phyloP scores from a whole-genome alignment of 1,140 invertebrate species.

The Oncopeltus fasciatus region DNA sequence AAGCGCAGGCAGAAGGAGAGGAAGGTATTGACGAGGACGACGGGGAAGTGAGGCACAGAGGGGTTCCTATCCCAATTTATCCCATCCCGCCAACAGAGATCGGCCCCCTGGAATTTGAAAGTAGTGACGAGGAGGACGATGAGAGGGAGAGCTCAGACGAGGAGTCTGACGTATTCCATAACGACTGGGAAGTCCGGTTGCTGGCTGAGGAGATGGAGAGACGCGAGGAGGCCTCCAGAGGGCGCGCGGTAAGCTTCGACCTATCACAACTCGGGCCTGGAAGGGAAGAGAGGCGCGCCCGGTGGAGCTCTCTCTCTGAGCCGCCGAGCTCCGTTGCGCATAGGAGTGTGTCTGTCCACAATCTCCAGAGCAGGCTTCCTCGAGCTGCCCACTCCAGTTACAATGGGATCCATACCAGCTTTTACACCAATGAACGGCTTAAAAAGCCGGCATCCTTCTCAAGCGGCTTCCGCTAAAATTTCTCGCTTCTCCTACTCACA shows the following conservation, averaged over 20 bases:
- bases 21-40: not conserved
- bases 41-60: not conserved
- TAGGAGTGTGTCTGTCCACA: not conserved
- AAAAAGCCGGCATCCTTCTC: not conserved
- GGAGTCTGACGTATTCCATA: not conserved
- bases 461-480: not conserved
- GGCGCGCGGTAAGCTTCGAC: conserved; percentile 1
- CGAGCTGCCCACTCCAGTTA: not conserved
- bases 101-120: not conserved
- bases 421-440: not conserved
- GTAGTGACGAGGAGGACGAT: too few relatives aligned
- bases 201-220: conserved; percentile 11
- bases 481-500: too few relatives aligned
- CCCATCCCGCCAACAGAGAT: not conserved
- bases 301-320: not conserved
- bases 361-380: not conserved
- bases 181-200: conserved; percentile 11
- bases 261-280: not conserved
- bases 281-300: not conserved
- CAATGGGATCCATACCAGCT: not conserved
- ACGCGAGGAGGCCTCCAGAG: not conserved
- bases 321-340: too few relatives aligned
- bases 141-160: not conserved
- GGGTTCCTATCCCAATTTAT: not conserved
- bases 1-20: not conserved